Base-by-base conservation (phyloP, 2,888 invertebrate species). In the Lasioglossum marginatum region DNA sequence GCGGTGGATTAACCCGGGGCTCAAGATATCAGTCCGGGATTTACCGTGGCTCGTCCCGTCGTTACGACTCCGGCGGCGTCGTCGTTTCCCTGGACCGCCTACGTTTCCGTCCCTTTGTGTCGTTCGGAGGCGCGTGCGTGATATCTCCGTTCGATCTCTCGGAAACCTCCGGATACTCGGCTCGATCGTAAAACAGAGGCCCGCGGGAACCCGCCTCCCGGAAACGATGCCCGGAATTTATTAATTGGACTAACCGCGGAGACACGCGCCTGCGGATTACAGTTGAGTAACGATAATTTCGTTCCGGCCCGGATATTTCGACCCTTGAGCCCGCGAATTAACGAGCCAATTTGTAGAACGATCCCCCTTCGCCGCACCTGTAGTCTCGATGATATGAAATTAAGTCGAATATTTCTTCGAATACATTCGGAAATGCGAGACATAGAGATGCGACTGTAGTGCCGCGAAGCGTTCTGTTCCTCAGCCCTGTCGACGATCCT, bases 21-120 rank as follows among this genome's bases (percentile, higher is more conserved):
- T 94, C 93, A 92, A 93, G 94, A 93, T 94, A 94, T 94, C 94
- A 93, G 94, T 93, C 90, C 88, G 90, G 91, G 93, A 93, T 93
- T 93, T 93, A 92, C 90, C 87, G 91, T 84, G 87, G 83, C 89
- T 87, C 85, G 82, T 85, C 85, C 81, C 85, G 90, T 90, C 88
- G 92, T 93, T 92, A 91, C 92, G 87, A 89, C 88, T 89, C 57
- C 76, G 70, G 3, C 66, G 66, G 10, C 66, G 66, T 16, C 74
- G 72, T 45, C 74, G 57, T 76, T 77, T 77, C 83, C 77, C 74
- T 73, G 84, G 82, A 79, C 83, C 79, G 80, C 73, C 86, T 79
- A 77, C 83, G 76, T 74, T 75, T 86, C 80, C 70, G 86, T 83
- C 75, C 75, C 37, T 81, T 81, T 78, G 72, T 68, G 27, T 14